Evolutionary conservation across 2,797 vertebrate genomes (phyloP).

Genomic region (Cryptoprocta ferox): DNA sequence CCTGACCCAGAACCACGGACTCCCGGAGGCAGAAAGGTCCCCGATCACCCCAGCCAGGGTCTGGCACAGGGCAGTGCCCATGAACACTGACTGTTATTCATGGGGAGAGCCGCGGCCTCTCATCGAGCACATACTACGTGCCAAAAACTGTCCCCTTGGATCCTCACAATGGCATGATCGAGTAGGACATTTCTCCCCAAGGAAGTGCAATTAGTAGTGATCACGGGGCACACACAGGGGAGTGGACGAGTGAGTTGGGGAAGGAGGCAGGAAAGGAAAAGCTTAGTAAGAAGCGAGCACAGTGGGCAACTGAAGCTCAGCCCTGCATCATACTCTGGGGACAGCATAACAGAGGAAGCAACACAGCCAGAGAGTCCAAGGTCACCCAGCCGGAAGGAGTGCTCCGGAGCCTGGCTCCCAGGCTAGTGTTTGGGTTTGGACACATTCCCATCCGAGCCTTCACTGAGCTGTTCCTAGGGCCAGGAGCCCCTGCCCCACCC

Average conservation of each 20-base stretch:
- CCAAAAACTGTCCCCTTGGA: not conserved
- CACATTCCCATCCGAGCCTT: not conserved
- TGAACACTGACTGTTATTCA: fast-evolving
- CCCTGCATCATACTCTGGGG: not conserved
- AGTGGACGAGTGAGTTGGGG: not conserved
- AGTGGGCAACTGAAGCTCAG: not conserved
- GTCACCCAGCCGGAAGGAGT: not conserved
- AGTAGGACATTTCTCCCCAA: fast-evolving
- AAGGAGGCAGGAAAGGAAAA: not conserved
- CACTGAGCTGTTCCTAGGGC: not conserved
- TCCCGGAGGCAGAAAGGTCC: not conserved
- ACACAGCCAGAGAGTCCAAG: not conserved
- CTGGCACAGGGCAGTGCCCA: not conserved
- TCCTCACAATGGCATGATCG: not conserved
- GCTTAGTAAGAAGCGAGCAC: not conserved
- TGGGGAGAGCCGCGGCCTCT: fast-evolving
- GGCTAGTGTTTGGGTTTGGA: not conserved
- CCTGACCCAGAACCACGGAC: not conserved
- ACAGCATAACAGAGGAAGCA: not conserved
- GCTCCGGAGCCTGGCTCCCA: not conserved
- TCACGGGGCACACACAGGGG: not conserved
- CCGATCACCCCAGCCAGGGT: not conserved
- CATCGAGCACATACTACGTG: fast-evolving
- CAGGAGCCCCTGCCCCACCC: not conserved
- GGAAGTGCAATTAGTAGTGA: not conserved